A percentile compares a stretch with the other conserved stretches of the same genome.
Evolutionary conservation across 2,113 vertebrate species (phyloP).

Genomic region (Coregonus clupeaformis): DNA sequence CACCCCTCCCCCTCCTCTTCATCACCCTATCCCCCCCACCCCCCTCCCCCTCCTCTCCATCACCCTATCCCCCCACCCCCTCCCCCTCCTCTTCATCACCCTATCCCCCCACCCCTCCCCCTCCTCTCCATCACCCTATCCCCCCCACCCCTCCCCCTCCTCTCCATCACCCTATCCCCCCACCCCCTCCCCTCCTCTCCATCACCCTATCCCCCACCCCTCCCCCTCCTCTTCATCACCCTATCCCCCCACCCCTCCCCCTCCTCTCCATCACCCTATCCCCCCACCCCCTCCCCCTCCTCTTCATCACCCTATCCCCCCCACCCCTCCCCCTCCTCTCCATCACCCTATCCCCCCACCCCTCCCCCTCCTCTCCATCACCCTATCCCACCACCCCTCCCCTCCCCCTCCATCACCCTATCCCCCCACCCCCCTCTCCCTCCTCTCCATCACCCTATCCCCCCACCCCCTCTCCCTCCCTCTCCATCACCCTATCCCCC

Average conservation of each 20-base stretch:
- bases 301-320: too few relatives aligned
- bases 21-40: constrained; percentile 30
- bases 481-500: constrained; percentile 11
- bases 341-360: constrained; percentile 28
- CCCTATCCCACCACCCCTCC: too few relatives aligned
- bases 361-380: constrained; percentile 16
- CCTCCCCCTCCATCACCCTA: too few relatives aligned
- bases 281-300: constrained; percentile 9
- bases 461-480: too few relatives aligned
- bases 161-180: too few relatives aligned
- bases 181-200: constrained; percentile 32
- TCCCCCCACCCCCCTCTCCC: too few relatives aligned
- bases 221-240: constrained; percentile 35
- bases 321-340: constrained; percentile 35
- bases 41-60: constrained; percentile 35
- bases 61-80: background rate
- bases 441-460: too few relatives aligned
- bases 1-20: constrained; percentile 36
- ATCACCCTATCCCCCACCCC: constrained; percentile 22
- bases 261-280: constrained; percentile 39
- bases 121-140: constrained; percentile 43
- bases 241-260: constrained; percentile 10
- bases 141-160: too few relatives aligned
- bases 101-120: constrained; percentile 31
- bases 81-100: constrained; percentile 31